Base-by-base conservation (phyloP, 2,113 vertebrate genomes). In the Synchiropus splendidus region DNA sequence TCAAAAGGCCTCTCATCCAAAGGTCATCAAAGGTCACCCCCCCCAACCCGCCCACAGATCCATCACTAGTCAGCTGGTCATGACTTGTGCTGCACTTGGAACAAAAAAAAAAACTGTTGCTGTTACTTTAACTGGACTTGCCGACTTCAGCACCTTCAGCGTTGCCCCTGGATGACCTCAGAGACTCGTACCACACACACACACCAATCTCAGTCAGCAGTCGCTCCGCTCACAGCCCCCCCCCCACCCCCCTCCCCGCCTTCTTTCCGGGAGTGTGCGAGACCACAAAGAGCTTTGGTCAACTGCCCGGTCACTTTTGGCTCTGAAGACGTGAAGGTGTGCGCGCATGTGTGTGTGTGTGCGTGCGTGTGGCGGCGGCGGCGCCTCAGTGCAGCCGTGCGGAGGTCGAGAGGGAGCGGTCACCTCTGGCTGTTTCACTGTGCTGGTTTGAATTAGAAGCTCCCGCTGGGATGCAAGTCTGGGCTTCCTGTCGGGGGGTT, bases 381-480 rank as follows among this genome's bases (percentile, higher is more conserved):
- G 48, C 31, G 31, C 13, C 6, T 21, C 9, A 45, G 35, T 18
- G 37, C 55, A 36, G 42, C 16, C 13, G 30, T 32, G 18, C 18
- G 50, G 41, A 43, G 66, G 59, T 52, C 57, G 51, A 15, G 62
- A 41, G 63, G 43, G 58, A 76, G 56, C 48, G 49, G 71, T 77
- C 73, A 80, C 80, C 75, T 68, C 72, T 80, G 77, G 78, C 81
- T 80, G 64, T 81, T 86, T 72, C 70, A 79, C 74, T 69, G 70
- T 67, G 78, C 85, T 87, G 86, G 78, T 88, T 86, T 84, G 81
- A 85, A 86, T 88, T 88, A 86, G 67, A 76, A 78, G 77, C 81
- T 77, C 82, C 84, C 77, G 69, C 78, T 72, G 78, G 80, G 77
- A 84, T 76, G 77, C 75, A 83, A 80, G 81, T 66, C 72, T 83